These are phyloP conservation scores for Hippocampus guttulatus DNA, from an alignment of 2,113 vertebrate species.

Conservation along the genomic window DNA sequence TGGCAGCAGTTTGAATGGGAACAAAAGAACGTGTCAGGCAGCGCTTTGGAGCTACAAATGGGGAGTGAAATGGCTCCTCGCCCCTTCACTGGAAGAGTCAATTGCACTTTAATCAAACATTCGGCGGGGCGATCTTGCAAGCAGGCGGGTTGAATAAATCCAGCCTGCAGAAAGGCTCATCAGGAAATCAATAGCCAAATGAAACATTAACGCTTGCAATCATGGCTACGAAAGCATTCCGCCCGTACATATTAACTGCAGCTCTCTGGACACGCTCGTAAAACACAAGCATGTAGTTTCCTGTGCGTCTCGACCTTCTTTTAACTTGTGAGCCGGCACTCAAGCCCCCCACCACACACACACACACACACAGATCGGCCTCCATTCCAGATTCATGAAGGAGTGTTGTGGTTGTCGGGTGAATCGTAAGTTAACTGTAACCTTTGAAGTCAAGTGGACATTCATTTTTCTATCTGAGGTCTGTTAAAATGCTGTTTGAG, in stretches of 20 bases:
- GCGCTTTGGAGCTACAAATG: constrained; percentile 78
- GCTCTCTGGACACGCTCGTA: constrained; percentile 69
- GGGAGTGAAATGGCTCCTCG: constrained; percentile 75
- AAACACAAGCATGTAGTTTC: constrained; percentile 52
- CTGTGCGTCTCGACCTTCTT: constrained; percentile 29
- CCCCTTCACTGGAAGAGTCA: constrained; percentile 78
- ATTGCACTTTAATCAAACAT: constrained; percentile 95
- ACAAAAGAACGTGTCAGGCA: constrained; percentile 81
- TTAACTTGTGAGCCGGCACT: constrained; percentile 29
- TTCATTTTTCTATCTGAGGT: constrained; percentile 45
- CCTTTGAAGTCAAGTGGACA: constrained; percentile 60
- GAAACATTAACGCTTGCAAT: constrained; percentile 89
- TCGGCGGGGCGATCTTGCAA: constrained; percentile 70
- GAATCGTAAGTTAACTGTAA: constrained; percentile 67
- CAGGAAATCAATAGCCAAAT: constrained; percentile 89
- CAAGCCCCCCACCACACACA: neutral
- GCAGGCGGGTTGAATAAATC: constrained; percentile 76
- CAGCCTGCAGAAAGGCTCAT: constrained; percentile 80
- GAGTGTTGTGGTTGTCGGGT: constrained; percentile 30
- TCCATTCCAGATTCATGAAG: constrained; percentile 39
- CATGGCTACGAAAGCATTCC: constrained; percentile 83
- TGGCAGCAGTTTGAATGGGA: constrained; percentile 80
- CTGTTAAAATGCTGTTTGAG: constrained; percentile 61
- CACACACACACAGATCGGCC: too few species aligned
- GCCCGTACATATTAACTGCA: constrained; percentile 80